Evolutionary conservation across 2,797 vertebrate genomes (phyloP).

Genomic region (Cyprinella venusta): DNA sequence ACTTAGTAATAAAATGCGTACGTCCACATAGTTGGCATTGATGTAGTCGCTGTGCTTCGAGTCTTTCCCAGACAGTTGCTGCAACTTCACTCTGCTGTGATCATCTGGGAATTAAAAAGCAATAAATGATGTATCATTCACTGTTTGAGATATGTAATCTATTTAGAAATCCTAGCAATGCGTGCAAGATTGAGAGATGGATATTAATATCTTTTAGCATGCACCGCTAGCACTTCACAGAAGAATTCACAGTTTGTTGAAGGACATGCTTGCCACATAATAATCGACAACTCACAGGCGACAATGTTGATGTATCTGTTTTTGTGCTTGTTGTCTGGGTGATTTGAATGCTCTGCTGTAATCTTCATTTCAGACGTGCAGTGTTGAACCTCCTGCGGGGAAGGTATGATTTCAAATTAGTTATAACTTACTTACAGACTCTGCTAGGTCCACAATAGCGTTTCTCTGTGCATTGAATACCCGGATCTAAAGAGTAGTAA

Average conservation of each 20-base stretch:
- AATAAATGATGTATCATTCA: slow-evolving; percentile 35
- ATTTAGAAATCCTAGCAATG: slow-evolving; percentile 19
- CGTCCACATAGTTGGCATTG: slow-evolving; percentile 98
- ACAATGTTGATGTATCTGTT: slow-evolving; percentile 99
- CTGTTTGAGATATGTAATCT: slow-evolving; percentile 13
- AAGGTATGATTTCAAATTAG: slow-evolving; percentile 2
- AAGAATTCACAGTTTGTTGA: not conserved
- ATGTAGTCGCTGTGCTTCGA: slow-evolving; percentile 99
- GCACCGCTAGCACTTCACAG: not conserved
- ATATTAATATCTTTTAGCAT: slow-evolving; percentile 5
- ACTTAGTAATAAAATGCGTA: slow-evolving; percentile 75
- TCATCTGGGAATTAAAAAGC: slow-evolving; percentile 81
- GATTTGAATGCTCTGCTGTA: slow-evolving; percentile 97
- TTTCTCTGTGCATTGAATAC: not conserved
- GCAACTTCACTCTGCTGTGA: slow-evolving; percentile 97
- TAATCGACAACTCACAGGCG: slow-evolving; percentile 87
- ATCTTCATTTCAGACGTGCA: slow-evolving; percentile 95
- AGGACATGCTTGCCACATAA: not conserved
- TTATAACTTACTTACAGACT: not conserved
- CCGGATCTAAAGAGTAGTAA: not conserved
- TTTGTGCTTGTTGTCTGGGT: slow-evolving; percentile 99
- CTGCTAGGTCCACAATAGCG: not conserved
- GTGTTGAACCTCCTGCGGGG: slow-evolving; percentile 91
- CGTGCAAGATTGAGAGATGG: slow-evolving; percentile 1
- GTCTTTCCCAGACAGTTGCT: slow-evolving; percentile 94